These are phyloP conservation scores for Lontra canadensis DNA, from an alignment of 2,113 vertebrate species.

Conservation along the genomic window DNA sequence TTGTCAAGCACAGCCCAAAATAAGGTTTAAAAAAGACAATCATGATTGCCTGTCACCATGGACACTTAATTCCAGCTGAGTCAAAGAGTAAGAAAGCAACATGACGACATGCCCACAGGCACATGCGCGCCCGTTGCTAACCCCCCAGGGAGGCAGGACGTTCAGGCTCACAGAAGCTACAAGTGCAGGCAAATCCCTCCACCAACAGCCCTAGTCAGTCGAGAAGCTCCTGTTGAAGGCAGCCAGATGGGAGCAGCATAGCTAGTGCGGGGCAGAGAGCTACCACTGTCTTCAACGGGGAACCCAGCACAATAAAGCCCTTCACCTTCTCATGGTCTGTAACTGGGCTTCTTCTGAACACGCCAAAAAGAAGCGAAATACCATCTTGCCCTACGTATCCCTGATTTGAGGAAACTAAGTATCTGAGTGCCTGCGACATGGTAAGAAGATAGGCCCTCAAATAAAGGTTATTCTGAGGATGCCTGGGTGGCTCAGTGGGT, in stretches of 20 bases:
- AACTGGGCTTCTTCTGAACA: background rate
- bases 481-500: no score
- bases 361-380: background rate
- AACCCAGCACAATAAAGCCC: background rate
- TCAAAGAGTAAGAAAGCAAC: background rate
- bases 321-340: background rate
- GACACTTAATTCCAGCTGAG: background rate
- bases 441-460: background rate
- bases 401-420: background rate
- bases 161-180: accelerated
- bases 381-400: background rate
- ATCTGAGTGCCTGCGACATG: background rate
- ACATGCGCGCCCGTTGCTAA: accelerated
- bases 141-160: background rate
- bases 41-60: background rate
- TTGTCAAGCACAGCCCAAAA: background rate
- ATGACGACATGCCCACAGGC: accelerated
- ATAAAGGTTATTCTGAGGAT: background rate
- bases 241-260: accelerated
- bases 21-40: background rate
- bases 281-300: background rate
- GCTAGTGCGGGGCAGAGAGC: background rate
- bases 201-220: no score
- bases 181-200: background rate
- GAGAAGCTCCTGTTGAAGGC: background rate